phyloP scores from a whole-genome alignment of 1,140 invertebrate species.

The Caenorhabditis brenneri region DNA sequence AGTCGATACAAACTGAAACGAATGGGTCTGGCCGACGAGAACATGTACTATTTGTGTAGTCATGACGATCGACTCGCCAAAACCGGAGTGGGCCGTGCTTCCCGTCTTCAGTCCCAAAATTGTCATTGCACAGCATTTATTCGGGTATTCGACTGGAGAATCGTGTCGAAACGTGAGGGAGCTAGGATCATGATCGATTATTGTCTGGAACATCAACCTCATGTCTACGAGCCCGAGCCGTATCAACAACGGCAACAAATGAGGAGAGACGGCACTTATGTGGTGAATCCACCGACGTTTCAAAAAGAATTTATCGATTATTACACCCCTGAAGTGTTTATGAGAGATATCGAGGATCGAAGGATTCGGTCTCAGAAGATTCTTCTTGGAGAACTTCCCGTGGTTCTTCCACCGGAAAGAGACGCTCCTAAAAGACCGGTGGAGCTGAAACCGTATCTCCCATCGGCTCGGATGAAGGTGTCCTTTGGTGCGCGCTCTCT shows the following conservation, averaged over 20 bases:
- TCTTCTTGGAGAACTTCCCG: not conserved
- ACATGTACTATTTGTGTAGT: conserved; percentile 48
- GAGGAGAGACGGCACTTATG: not conserved
- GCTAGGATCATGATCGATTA: conserved; percentile 36
- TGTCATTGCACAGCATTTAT: conserved; percentile 47
- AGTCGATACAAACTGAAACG: conserved; percentile 20
- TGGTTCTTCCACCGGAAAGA: not conserved
- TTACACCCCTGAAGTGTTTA: conserved; percentile 42
- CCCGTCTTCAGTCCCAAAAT: not conserved
- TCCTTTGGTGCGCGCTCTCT: not conserved
- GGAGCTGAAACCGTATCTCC: not conserved
- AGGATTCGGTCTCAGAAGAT: not conserved
- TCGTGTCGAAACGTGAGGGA: conserved; percentile 10
- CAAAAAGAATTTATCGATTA: conserved; percentile 24
- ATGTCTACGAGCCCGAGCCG: not conserved
- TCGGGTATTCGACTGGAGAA: conserved; percentile 46
- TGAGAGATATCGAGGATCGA: conserved; percentile 24
- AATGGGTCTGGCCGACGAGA: conserved; percentile 44
- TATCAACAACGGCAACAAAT: too few relatives aligned
- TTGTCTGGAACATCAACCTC: conserved; percentile 37
- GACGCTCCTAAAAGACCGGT: not conserved
- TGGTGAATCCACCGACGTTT: not conserved
- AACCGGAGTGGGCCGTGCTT: not conserved
- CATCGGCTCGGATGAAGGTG: not conserved
- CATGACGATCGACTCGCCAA: conserved; percentile 24